A percentile compares a stretch with the other conserved stretches of the same genome.
These are phyloP conservation scores for Ochotona curzoniae DNA, from an alignment of 2,113 vertebrate species.

Conservation along the genomic window DNA sequence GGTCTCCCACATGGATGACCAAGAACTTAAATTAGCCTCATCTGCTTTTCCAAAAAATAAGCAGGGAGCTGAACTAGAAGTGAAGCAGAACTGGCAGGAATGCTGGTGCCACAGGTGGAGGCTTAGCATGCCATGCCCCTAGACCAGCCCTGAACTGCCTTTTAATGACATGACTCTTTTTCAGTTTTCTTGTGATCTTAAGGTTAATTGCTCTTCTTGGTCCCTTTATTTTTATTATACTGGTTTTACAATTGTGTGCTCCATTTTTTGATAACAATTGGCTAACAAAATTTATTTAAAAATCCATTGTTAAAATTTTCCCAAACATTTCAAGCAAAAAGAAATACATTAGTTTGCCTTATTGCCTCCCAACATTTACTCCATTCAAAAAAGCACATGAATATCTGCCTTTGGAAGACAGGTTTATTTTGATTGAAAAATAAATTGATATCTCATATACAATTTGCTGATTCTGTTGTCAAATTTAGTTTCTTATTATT, in stretches of 20 bases:
- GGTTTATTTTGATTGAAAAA: too few relatives aligned
- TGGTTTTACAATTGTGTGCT: background rate
- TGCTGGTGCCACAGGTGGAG: too few relatives aligned
- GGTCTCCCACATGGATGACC: too few relatives aligned
- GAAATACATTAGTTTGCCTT: background rate
- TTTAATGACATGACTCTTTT: background rate
- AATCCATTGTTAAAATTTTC: background rate
- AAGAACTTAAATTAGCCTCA: too few relatives aligned
- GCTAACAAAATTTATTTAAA: constrained; percentile 34
- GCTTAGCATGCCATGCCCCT: too few relatives aligned
- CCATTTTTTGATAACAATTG: background rate
- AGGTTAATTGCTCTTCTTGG: background rate
- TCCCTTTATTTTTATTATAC: background rate
- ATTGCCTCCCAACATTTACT: background rate
- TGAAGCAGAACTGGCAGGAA: too few relatives aligned
- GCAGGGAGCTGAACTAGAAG: too few relatives aligned
- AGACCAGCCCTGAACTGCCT: background rate
- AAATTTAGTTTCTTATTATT: background rate
- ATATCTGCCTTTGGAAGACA: too few relatives aligned
- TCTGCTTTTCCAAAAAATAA: too few relatives aligned
- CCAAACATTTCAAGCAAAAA: background rate
- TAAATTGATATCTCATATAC: too few relatives aligned
- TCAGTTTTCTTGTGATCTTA: background rate
- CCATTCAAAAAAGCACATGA: background rate
- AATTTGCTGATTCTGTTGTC: background rate